Percentiles rank a stretch among this genome's conserved stretches.
Conservation (phyloP, 2,113 vertebrate genomes). For the Lathamus discolor region DNA sequence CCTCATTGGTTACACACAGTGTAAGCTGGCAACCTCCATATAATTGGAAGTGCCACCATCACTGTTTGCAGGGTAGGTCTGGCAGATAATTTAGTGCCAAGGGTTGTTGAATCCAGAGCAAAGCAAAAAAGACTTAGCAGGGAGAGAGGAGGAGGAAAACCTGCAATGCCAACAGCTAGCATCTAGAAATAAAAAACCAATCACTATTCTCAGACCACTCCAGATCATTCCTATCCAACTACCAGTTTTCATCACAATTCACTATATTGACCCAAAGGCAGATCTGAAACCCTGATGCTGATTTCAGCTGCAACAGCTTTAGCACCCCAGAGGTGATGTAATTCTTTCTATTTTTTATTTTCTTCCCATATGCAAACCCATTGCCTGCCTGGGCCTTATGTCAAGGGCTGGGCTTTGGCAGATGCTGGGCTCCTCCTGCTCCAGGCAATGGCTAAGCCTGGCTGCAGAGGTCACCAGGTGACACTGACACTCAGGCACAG, state of each 20-base stretch:
- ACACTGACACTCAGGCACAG: neutral
- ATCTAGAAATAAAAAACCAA: neutral
- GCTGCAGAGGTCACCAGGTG: neutral
- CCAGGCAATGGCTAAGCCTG: neutral
- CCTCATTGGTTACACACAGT: neutral
- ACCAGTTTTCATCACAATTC: neutral
- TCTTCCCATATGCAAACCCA: too few species aligned
- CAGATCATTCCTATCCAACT: neutral
- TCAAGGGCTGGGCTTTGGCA: neutral
- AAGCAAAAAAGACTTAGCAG: neutral
- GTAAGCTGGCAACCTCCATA: neutral
- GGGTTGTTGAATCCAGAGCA: neutral
- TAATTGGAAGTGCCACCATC: neutral
- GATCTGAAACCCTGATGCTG: neutral
- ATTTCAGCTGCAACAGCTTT: neutral
- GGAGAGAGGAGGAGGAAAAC: neutral
- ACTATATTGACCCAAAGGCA: neutral
- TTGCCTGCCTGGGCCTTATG: neutral
- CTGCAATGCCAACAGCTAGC: neutral
- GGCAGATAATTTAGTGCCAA: neutral
- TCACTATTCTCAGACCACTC: neutral
- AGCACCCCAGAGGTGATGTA: neutral
- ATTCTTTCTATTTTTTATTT: rapidly evolving
- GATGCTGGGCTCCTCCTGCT: neutral
- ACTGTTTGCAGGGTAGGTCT: neutral